Base-by-base conservation (phyloP, 2,113 vertebrate species). In the Oryzias woworae region DNA sequence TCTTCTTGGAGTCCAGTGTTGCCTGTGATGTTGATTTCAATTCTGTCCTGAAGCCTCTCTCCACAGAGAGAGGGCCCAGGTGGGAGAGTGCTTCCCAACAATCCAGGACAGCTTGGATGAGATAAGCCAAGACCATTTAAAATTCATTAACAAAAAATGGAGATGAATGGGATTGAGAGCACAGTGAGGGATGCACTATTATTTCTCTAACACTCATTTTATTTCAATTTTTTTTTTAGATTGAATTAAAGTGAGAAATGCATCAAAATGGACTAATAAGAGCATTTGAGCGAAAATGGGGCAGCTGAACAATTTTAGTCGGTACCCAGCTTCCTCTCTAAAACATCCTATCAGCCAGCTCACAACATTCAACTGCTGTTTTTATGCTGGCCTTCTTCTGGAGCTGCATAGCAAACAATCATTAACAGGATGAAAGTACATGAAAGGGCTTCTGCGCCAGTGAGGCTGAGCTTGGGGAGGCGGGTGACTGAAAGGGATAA, bases 371-470 rank as follows among this genome's bases (percentile, higher is more conserved):
- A 69, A 58, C 8, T 50, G 52, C 62, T 58, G 36, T 36, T 75
- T 60, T 69, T 58, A 71, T 63, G 78, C 61, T 75, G 71, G 57
- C 65, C 78, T 77, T 69, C 65, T 79, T 64, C 59, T 66, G 65
- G 63, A 53, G 69, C 81, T 64, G 58, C 66, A 60, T 42, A 26
- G 75, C 62, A 77, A 81, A 83, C 81, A 78, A 83, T 83, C 81
- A 85, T 71, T 69, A 77, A 73, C 70, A 66, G 80, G 78, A 85
- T 87, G 77, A 89, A 88, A 89, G 77, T 62, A 15, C 55, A 31
- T 71, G 73, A 78, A 79, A 68, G 70, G 68, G 66, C 69, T 60
- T 70, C 58, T 62, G 79, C 66, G 12, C 67, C 52, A 31, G 59
- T 1, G 71, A 69, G 70, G 64, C 63, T 59, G 64, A 73, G 84